A percentile compares a stretch with the other conserved stretches of the same genome.
These are phyloP conservation scores for Imbricaverruca yamaguchii DNA, from an alignment of 2,888 invertebrate genomes.

Conservation along the genomic window DNA sequence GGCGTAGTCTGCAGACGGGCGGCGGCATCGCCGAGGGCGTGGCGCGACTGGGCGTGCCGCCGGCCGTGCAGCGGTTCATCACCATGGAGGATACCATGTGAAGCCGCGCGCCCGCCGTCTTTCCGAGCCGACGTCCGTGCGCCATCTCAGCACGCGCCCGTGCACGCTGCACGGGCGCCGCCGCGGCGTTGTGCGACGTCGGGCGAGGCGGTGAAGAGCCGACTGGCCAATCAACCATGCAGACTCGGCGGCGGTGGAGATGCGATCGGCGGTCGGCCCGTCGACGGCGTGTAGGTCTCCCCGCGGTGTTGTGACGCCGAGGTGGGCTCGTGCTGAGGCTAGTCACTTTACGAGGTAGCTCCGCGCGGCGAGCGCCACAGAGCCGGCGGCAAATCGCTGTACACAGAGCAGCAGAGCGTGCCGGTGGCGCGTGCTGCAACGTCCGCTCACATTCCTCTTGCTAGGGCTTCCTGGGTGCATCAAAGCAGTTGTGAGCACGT, in stretches of 20 bases:
- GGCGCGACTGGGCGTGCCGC: background rate
- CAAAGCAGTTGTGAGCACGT: too few species aligned
- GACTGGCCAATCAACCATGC: too few species aligned
- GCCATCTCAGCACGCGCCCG: too few species aligned
- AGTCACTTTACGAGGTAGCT: conserved; percentile 1
- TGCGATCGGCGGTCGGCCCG: too few species aligned
- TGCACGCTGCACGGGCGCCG: background rate
- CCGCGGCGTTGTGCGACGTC: background rate
- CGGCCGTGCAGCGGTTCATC: background rate
- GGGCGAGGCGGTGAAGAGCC: too few species aligned
- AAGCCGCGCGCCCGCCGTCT: background rate
- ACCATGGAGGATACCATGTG: conserved; percentile 4
- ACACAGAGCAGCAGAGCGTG: background rate
- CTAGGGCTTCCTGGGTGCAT: background rate
- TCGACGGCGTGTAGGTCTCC: too few species aligned
- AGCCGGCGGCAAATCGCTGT: background rate
- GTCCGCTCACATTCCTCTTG: background rate
- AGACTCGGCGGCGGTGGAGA: too few species aligned
- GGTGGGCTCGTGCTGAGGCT: background rate
- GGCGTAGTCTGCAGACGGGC: background rate
- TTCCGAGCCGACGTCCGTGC: too few species aligned
- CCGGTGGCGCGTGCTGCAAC: background rate
- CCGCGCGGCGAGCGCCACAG: background rate
- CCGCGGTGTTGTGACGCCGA: too few species aligned
- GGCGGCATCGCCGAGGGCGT: background rate